Evolutionary conservation across 2,797 vertebrate species (phyloP).

Genomic region (Benthosema pterotum): DNA sequence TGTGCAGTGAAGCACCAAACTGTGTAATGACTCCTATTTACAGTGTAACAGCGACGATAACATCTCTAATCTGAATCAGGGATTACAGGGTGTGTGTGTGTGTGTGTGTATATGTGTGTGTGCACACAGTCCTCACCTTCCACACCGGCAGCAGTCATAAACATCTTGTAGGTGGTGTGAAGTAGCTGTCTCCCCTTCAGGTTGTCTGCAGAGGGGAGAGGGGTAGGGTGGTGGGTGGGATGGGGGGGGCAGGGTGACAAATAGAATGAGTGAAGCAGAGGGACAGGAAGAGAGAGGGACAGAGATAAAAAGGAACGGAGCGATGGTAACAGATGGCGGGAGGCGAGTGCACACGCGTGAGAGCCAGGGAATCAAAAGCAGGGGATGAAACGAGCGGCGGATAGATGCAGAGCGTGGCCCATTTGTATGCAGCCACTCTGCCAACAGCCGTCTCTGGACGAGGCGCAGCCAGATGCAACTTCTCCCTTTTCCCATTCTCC

Average conservation of each 20-base stretch:
- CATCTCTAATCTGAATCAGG: constrained; percentile 56
- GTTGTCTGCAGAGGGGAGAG: constrained; percentile 74
- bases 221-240: too few relatives aligned
- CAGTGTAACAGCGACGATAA: constrained; percentile 64
- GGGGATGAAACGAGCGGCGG: constrained; percentile 40
- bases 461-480: constrained; percentile 27
- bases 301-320: background rate
- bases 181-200: constrained; percentile 92
- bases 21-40: constrained; percentile 61
- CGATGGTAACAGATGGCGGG: background rate
- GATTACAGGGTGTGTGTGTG: constrained; percentile 36
- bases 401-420: constrained; percentile 32
- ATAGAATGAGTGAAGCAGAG: constrained; percentile 57
- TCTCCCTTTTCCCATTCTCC: constrained; percentile 25
- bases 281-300: constrained; percentile 42
- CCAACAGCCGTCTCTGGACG: constrained; percentile 26
- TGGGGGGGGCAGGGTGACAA: background rate
- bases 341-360: constrained; percentile 32
- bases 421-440: constrained; percentile 61
- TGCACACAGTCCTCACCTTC: constrained; percentile 82
- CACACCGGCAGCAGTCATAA: constrained; percentile 91
- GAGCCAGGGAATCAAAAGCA: background rate
- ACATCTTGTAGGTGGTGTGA: constrained; percentile 97
- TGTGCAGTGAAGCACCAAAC: constrained; percentile 37
- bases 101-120: constrained; percentile 9